These are phyloP conservation scores for Paraescarpia echinospica DNA, from an alignment of 1,140 invertebrate species.

Conservation along the genomic window DNA sequence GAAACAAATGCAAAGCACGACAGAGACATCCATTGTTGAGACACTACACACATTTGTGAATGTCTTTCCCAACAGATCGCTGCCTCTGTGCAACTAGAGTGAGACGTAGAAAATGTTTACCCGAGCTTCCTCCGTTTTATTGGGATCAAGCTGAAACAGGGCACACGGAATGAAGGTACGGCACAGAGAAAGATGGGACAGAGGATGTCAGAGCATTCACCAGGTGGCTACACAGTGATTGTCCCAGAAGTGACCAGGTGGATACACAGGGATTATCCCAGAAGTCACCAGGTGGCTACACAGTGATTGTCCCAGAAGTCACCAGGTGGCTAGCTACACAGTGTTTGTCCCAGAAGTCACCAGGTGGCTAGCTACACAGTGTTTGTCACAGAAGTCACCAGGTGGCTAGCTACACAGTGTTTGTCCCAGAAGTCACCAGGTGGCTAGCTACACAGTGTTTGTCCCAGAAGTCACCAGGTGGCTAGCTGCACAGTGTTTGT, in stretches of 20 bases:
- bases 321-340: neutral
- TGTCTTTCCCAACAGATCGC: neutral
- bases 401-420: too few relatives aligned
- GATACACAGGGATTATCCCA: neutral
- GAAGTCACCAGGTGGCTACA: neutral
- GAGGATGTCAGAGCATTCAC: neutral
- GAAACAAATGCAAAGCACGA: neutral
- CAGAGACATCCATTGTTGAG: neutral
- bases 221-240: neutral
- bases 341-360: too few relatives aligned
- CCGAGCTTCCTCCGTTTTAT: neutral
- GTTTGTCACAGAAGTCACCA: too few relatives aligned
- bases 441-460: too few relatives aligned
- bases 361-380: too few relatives aligned
- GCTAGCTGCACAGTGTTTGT: too few relatives aligned
- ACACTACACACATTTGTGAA: neutral
- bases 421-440: too few relatives aligned
- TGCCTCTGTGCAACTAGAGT: neutral
- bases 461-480: too few relatives aligned
- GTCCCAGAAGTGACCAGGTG: neutral
- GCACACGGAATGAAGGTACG: neutral
- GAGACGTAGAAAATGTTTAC: conserved; percentile 1
- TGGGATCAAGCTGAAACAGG: conserved; percentile 3
- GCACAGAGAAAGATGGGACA: neutral
- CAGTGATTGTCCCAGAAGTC: neutral